Evolutionary conservation across 2,888 invertebrate species (phyloP).

Genomic region (Harmothoe impar): DNA sequence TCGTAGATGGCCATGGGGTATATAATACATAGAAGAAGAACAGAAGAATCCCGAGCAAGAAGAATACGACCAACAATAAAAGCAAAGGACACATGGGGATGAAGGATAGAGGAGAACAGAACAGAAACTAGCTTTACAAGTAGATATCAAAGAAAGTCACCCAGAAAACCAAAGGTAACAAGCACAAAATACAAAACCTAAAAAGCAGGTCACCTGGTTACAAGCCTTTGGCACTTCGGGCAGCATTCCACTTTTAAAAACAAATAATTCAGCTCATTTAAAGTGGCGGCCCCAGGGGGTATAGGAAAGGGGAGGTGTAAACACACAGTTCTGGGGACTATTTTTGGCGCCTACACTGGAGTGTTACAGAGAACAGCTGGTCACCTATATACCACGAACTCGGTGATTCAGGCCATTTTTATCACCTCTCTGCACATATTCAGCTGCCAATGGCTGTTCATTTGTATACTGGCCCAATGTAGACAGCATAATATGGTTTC

Average conservation of each 20-base stretch:
- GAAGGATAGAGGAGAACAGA: too few species aligned
- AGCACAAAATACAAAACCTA: not conserved
- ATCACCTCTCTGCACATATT: not conserved
- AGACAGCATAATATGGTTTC: not conserved
- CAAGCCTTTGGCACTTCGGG: too few species aligned
- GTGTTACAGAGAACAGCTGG: conserved; percentile 5
- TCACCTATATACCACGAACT: not conserved
- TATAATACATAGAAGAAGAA: too few species aligned
- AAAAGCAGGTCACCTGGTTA: not conserved
- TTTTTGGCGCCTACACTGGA: not conserved
- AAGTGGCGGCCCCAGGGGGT: not conserved
- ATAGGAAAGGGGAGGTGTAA: not conserved
- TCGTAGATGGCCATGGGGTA: too few species aligned
- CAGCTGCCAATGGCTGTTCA: not conserved
- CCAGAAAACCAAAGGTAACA: not conserved
- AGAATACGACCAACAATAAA: too few species aligned
- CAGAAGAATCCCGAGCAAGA: too few species aligned
- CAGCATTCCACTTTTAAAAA: not conserved
- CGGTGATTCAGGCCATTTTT: not conserved
- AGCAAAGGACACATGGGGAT: too few species aligned
- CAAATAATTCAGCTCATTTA: not conserved
- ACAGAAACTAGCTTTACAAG: too few species aligned
- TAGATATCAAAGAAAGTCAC: too few species aligned
- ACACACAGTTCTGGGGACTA: not conserved
- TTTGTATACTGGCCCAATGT: not conserved